These are phyloP conservation scores for Lepidurus couesii DNA, from an alignment of 1,140 invertebrate genomes.

Conservation along the genomic window DNA sequence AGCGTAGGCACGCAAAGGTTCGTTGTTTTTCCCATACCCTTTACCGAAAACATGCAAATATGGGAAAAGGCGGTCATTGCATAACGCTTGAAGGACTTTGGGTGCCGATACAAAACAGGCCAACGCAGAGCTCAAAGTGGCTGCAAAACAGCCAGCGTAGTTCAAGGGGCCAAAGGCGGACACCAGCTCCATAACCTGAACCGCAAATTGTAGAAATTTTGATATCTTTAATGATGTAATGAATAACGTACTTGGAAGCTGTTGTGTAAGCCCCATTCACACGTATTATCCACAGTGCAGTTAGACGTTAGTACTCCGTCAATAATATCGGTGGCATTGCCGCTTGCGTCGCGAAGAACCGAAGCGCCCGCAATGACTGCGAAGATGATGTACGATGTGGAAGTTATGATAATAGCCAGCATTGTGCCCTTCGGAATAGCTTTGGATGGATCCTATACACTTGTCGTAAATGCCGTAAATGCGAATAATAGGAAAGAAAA, in stretches of 20 bases:
- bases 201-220: not conserved
- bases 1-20: slow-evolving; percentile 54
- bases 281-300: slow-evolving; percentile 36
- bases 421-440: slow-evolving; percentile 54
- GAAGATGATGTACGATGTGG: slow-evolving; percentile 48
- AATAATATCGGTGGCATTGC: slow-evolving; percentile 36
- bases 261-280: slow-evolving; percentile 43
- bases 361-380: slow-evolving; percentile 45
- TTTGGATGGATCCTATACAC: slow-evolving; percentile 38
- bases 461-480: not conserved
- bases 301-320: not conserved
- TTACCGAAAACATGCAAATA: slow-evolving; percentile 55
- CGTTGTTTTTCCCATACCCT: slow-evolving; percentile 54
- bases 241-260: slow-evolving; percentile 41
- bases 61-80: slow-evolving; percentile 59
- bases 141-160: slow-evolving; percentile 57
- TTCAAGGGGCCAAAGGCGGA: slow-evolving; percentile 49
- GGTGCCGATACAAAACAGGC: slow-evolving; percentile 58
- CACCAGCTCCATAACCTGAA: slow-evolving; percentile 47
- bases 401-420: slow-evolving; percentile 49
- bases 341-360: slow-evolving; percentile 43
- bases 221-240: not conserved
- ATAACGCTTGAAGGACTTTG: slow-evolving; percentile 54
- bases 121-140: slow-evolving; percentile 57
- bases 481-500: not conserved